Conservation (phyloP, 2,888 invertebrate species). For the Chymomyza fuscimana region DNA sequence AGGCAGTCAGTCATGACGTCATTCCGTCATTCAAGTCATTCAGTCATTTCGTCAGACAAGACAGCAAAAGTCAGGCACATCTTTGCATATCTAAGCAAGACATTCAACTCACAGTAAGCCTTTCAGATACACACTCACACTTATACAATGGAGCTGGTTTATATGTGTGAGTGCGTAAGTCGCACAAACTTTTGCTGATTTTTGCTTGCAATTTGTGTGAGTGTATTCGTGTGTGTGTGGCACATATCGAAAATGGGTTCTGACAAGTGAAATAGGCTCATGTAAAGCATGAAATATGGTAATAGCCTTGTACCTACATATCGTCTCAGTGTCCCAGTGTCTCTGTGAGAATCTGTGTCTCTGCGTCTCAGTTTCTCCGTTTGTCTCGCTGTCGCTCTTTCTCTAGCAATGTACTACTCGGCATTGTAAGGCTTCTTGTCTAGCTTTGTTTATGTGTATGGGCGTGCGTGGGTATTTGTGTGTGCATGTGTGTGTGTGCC, state of each 20-base stretch:
- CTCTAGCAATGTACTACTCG: neutral
- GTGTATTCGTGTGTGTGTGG: constrained; percentile 7
- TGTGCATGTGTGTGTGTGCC: constrained; percentile 9
- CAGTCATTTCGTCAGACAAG: constrained; percentile 25
- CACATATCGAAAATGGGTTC: constrained; percentile 34
- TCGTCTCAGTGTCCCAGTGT: constrained; percentile 10
- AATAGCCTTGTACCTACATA: constrained; percentile 41
- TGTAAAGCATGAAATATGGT: constrained; percentile 69
- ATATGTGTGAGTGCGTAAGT: constrained; percentile 3
- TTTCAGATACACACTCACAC: neutral
- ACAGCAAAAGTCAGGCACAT: neutral
- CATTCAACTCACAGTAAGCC: constrained; percentile 30
- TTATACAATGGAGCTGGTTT: neutral
- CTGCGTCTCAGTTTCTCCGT: constrained; percentile 5
- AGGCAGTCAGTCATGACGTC: constrained; percentile 9
- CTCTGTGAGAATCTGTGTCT: constrained; percentile 3
- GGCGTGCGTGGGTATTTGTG: neutral
- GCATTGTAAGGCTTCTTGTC: too few species aligned
- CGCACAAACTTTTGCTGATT: constrained; percentile 28
- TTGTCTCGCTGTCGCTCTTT: neutral
- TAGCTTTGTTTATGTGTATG: neutral
- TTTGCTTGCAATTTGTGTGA: constrained; percentile 12
- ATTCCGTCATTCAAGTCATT: constrained; percentile 13
- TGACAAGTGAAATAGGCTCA: constrained; percentile 62
- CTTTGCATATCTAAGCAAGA: constrained; percentile 38